Conservation (phyloP, 2,888 invertebrate species). For the Cordilura impudica region DNA sequence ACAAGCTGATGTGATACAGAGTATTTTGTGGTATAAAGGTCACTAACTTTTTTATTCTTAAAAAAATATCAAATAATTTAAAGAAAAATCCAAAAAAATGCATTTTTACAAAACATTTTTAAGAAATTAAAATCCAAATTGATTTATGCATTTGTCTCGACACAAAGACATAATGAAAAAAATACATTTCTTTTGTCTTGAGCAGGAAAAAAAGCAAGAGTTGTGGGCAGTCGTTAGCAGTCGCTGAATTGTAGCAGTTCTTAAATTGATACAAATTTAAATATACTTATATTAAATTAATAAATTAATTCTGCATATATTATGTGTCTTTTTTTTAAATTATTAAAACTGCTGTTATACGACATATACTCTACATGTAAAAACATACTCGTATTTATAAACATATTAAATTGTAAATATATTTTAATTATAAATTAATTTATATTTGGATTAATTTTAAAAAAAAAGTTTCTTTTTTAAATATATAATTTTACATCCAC, state of each 20-base stretch:
- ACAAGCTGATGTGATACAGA: neutral
- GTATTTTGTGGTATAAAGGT: constrained; percentile 13
- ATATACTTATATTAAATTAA: neutral
- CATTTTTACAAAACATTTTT: neutral
- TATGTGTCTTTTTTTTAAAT: neutral
- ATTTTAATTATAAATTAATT: constrained; percentile 51
- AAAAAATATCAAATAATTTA: neutral
- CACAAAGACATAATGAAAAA: constrained; percentile 31
- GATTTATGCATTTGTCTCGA: constrained; percentile 45
- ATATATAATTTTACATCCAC: neutral
- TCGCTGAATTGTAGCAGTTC: constrained; percentile 9
- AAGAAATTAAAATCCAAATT: constrained; percentile 3
- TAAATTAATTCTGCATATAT: neutral
- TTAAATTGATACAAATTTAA: constrained; percentile 28
- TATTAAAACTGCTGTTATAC: constrained; percentile 8
- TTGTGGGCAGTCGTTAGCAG: constrained; percentile 34
- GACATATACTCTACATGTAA: too few species aligned
- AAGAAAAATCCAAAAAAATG: constrained; percentile 3
- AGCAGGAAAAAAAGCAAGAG: neutral
- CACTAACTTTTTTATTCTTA: neutral
- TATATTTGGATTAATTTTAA: constrained; percentile 50
- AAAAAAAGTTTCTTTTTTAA: constrained; percentile 34
- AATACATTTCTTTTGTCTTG: constrained; percentile 2
- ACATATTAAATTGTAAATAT: constrained; percentile 26
- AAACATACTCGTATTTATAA: too few species aligned